Evolutionary conservation across 2,888 invertebrate genomes (phyloP), one percentile per base, ranked within the genome.

Genomic region (Atethmia centrago): DNA sequence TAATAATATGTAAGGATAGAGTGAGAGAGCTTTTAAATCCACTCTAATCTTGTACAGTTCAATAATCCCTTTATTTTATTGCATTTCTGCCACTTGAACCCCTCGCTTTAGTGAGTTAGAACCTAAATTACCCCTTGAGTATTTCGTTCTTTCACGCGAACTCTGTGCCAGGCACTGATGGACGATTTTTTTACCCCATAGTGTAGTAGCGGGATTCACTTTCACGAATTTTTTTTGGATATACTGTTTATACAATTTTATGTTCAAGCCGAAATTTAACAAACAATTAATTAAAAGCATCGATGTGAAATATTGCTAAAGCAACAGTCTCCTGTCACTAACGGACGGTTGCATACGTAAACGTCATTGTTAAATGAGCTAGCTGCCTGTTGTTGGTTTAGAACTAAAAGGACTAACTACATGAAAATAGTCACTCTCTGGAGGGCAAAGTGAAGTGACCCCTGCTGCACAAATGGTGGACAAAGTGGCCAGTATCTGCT

Each of bases 161-260:
- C 66, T 42, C 66, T 68, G 85, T 82, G 53, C 82, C 82, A 61
- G 82, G 82, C 59, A 82, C 84, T 62, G 84, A 71, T 61, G 45
- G 53, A 80, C 63, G 67, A 51, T 25, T 16, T 68, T 72, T 84
- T 69, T 51, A 47, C 64, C 69, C 70, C 65, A 74, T 40, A 36
- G 65, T 68, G 71, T 85, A 71, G 76, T 67, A 42, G 61, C 40
- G 55, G n/a, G 76, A 55, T 74, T 55, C 49, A 77, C 28, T 21
- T 47, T 63, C 75, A 82, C 75, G 74, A 42, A 49, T 66, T 58
- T 49, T 58, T 49, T 4, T 36, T 36, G 58, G 25, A 53, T 53
- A 21, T 65, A 74, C 49, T 28, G 31, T 12, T 40, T 28, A 28
- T n/a, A 49, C 21, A 25, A 49, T 10, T 75, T 69, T 36, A n/a